phyloP scores from a whole-genome alignment of 2,113 vertebrate species.

The Eulemur rufifrons region DNA sequence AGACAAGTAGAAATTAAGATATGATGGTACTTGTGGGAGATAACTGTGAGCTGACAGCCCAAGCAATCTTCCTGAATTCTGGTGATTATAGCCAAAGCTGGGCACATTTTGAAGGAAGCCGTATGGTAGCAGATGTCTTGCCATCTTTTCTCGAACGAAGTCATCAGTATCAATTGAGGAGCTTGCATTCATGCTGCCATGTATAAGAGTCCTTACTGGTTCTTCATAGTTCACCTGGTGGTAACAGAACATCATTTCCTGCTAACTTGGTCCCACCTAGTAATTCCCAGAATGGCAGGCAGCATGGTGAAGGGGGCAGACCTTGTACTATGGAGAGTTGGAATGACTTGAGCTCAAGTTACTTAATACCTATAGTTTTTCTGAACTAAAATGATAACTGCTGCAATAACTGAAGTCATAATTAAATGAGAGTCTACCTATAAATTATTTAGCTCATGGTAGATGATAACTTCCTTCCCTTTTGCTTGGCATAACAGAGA shows the following conservation, averaged over 20 bases:
- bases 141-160: background rate
- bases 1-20: background rate
- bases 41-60: background rate
- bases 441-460: background rate
- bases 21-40: background rate
- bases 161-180: background rate
- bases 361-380: background rate
- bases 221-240: accelerated
- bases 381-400: background rate
- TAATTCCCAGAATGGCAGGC: background rate
- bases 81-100: background rate
- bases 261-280: background rate
- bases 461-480: background rate
- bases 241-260: background rate
- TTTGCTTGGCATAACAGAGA: background rate
- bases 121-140: background rate
- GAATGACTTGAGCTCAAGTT: background rate
- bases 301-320: background rate
- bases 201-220: too few relatives aligned
- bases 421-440: background rate
- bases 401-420: background rate
- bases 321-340: background rate
- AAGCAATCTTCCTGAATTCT: background rate
- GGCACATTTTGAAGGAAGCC: background rate
- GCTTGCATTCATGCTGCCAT: accelerated